A percentile compares a stretch with the other conserved stretches of the same genome.
Conservation (phyloP, 2,113 vertebrate genomes). For the Hypanus sabinus region DNA sequence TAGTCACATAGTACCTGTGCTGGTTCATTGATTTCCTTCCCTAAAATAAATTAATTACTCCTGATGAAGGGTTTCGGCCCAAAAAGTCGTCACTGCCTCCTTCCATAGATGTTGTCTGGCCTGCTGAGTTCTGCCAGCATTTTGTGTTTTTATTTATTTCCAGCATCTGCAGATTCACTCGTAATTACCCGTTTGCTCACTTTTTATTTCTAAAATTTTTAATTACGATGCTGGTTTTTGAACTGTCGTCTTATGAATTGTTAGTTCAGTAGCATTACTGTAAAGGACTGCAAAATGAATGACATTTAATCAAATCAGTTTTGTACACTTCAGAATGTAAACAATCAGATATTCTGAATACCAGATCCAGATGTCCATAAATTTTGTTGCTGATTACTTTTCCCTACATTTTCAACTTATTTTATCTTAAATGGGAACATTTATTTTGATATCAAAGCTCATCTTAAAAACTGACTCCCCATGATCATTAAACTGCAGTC, state of each 20-base stretch:
- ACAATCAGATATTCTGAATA: background rate
- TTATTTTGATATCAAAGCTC: background rate
- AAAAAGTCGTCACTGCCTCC: no score
- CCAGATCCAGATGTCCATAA: background rate
- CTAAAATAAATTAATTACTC: background rate
- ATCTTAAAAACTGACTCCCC: background rate
- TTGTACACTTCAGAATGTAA: background rate
- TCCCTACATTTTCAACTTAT: background rate
- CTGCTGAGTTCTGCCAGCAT: no score
- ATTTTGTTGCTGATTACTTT: background rate
- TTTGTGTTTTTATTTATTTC: no score
- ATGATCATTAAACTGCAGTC: background rate
- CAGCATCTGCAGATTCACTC: no score
- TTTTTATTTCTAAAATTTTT: background rate
- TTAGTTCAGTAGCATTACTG: no score
- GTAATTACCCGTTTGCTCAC: no score
- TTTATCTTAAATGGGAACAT: background rate
- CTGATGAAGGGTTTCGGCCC: no score
- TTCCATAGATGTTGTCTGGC: no score
- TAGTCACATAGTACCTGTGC: background rate
- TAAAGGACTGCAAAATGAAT: background rate
- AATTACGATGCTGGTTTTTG: background rate
- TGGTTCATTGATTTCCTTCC: background rate
- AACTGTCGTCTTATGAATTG: background rate
- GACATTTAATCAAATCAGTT: background rate